Conservation (phyloP, 2,113 vertebrate species). For the Jacana jacana region DNA sequence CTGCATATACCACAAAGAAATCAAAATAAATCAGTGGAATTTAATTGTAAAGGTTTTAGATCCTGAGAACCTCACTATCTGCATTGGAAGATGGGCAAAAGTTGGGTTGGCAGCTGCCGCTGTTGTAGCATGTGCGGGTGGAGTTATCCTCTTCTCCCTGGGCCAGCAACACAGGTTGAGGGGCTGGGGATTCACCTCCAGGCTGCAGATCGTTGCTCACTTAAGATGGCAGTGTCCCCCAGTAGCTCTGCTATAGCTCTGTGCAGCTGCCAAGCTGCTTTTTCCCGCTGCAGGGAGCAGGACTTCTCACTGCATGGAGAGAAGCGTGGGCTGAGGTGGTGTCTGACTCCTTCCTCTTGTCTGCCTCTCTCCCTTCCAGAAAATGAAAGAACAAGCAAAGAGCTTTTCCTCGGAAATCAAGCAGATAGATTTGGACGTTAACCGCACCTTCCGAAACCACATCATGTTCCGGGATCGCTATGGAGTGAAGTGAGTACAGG, state of each 20-base stretch:
- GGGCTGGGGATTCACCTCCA: background rate
- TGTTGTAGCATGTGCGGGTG: accelerated
- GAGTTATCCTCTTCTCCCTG: background rate
- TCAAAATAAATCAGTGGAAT: background rate
- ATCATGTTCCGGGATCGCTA: constrained; percentile 95
- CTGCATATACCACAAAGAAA: background rate
- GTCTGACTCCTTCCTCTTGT: background rate
- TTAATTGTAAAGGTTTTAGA: background rate
- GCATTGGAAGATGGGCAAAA: accelerated
- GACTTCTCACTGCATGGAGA: background rate
- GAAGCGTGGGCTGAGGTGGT: background rate
- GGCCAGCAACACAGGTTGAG: background rate
- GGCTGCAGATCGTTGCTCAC: background rate
- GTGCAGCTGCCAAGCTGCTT: background rate
- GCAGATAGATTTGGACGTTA: constrained; percentile 92
- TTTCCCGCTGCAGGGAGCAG: background rate
- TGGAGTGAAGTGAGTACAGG: constrained; percentile 85
- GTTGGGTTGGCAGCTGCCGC: background rate
- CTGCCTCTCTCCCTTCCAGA: constrained; percentile 61
- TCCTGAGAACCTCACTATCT: background rate
- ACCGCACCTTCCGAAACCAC: constrained; percentile 92
- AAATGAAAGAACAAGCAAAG: constrained; percentile 89
- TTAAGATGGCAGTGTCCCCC: accelerated
- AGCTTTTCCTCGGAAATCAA: constrained; percentile 87
- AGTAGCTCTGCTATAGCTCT: background rate